A percentile compares a stretch with the other conserved stretches of the same genome.
These are phyloP conservation scores for Fopius arisanus DNA, from an alignment of 1,140 invertebrate genomes.

Conservation along the genomic window DNA sequence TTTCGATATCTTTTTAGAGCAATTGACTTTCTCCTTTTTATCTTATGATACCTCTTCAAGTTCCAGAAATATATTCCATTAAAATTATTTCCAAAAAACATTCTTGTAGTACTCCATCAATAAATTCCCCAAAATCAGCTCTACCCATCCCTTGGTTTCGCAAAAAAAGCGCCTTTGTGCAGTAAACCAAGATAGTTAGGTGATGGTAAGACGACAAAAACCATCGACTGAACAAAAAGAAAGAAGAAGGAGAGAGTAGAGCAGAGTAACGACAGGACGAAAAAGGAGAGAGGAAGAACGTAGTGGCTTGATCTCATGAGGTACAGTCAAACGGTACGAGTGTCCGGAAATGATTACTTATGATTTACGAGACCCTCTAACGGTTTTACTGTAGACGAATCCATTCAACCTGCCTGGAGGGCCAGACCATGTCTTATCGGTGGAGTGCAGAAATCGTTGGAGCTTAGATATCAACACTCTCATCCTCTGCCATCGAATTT, in stretches of 20 bases:
- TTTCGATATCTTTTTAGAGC: too few species aligned
- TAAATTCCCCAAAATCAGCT: slow-evolving; percentile 4
- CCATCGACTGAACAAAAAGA: background rate
- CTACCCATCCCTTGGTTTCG: background rate
- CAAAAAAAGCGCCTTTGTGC: background rate
- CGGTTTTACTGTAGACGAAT: slow-evolving; percentile 33
- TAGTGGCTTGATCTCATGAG: slow-evolving; percentile 38
- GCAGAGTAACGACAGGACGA: background rate
- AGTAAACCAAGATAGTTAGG: background rate
- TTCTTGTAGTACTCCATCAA: too few species aligned
- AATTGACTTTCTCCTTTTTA: too few species aligned
- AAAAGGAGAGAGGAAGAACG: slow-evolving; percentile 11
- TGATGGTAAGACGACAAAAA: background rate
- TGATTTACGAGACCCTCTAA: slow-evolving; percentile 58
- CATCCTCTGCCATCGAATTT: slow-evolving; percentile 17
- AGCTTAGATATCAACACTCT: slow-evolving; percentile 24
- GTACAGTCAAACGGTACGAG: slow-evolving; percentile 40
- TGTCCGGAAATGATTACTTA: slow-evolving; percentile 59
- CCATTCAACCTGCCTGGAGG: slow-evolving; percentile 45
- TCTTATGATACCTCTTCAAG: too few species aligned
- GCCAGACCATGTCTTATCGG: slow-evolving; percentile 53
- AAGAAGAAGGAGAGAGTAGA: background rate
- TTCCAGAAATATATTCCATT: too few species aligned
- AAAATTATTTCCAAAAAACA: too few species aligned
- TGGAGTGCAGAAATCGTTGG: slow-evolving; percentile 43